phyloP scores from a whole-genome alignment of 2,888 invertebrate genomes.

The Erebia epiphron region DNA sequence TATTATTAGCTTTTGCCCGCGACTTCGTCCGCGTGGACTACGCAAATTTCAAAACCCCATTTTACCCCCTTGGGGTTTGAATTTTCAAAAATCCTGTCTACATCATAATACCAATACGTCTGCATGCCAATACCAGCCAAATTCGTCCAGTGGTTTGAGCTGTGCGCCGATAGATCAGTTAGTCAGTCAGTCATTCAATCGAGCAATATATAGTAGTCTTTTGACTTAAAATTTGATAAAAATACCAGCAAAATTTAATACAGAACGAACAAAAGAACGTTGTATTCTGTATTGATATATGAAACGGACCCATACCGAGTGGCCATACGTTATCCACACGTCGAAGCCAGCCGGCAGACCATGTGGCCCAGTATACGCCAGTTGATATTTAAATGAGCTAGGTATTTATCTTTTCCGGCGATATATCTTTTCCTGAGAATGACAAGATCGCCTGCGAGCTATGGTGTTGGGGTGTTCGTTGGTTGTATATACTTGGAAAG shows the following conservation, averaged over 20 bases:
- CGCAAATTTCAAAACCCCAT: too few relatives aligned
- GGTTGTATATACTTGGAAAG: neutral
- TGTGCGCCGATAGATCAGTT: too few relatives aligned
- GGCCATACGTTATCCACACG: constrained; percentile 23
- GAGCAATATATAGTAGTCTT: too few relatives aligned
- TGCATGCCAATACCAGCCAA: too few relatives aligned
- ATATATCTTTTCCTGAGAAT: constrained; percentile 21
- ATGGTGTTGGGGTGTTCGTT: neutral
- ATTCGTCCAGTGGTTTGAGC: too few relatives aligned
- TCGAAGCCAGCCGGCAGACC: constrained; percentile 9
- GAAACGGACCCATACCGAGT: neutral
- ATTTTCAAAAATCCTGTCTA: too few relatives aligned
- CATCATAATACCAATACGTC: too few relatives aligned
- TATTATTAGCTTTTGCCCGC: too few relatives aligned
- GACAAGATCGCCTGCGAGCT: constrained; percentile 1
- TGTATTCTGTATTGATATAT: neutral
- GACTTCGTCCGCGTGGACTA: too few relatives aligned
- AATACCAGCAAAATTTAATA: neutral
- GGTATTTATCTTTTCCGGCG: constrained; percentile 24
- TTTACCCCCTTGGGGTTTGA: too few relatives aligned
- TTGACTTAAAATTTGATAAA: neutral
- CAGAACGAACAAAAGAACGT: neutral
- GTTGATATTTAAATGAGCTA: constrained; percentile 38
- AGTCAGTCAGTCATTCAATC: too few relatives aligned
- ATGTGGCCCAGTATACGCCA: neutral